Percentiles rank a stretch among this genome's conserved stretches.
These are phyloP conservation scores for Prunella fulvescens DNA, from an alignment of 2,113 vertebrate genomes.

Conservation along the genomic window DNA sequence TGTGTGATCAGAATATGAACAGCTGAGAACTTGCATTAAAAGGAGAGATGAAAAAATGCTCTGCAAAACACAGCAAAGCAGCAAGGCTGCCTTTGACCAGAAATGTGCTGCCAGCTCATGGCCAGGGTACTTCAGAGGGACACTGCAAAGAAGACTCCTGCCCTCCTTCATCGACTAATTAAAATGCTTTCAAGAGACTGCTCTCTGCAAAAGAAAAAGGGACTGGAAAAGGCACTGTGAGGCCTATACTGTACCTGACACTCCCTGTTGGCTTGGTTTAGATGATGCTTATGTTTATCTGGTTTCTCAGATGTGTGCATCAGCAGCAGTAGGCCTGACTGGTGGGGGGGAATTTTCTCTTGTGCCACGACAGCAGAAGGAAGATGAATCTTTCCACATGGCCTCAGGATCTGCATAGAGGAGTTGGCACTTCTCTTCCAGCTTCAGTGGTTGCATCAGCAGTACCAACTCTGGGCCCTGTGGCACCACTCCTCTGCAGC, in stretches of 20 bases:
- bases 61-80: neutral
- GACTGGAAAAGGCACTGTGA: neutral
- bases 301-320: rapidly evolving
- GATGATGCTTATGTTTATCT: neutral
- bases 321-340: neutral
- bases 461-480: neutral
- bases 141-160: neutral
- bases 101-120: neutral
- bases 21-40: neutral
- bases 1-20: neutral
- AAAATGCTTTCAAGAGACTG: neutral
- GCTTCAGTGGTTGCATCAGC: neutral
- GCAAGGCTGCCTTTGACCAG: neutral
- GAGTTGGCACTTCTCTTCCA: neutral
- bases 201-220: neutral
- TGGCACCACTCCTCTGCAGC: neutral
- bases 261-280: neutral
- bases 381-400: neutral
- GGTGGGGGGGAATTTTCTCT: neutral
- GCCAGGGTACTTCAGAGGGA: neutral
- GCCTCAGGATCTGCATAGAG: neutral
- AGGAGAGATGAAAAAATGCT: neutral
- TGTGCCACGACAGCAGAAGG: neutral
- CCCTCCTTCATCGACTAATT: neutral
- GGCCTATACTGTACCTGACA: neutral